Evolutionary conservation across 2,113 vertebrate genomes (phyloP), one percentile per base, ranked within the genome.

Genomic region (Acrocephalus kingi): DNA sequence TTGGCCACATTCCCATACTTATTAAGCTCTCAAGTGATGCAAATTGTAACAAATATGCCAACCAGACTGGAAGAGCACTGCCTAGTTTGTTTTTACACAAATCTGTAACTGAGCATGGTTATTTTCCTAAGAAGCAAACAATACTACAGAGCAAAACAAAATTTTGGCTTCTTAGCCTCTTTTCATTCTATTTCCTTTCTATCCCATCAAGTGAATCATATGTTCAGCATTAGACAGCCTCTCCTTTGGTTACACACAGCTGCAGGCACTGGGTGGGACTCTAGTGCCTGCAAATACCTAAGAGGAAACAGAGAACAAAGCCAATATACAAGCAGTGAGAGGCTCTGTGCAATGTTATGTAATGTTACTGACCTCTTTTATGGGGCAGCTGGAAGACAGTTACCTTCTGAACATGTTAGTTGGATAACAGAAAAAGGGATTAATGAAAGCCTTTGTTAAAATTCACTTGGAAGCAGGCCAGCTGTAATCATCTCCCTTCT

Each of bases 11-110:
- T 96, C 88, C 93, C 92, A 79, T n/a, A 93, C 73, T 89, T 89
- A 89, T 83, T 96, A 95, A 93, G 74, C 93, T 92, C 93, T 89
- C 72, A 89, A 94, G 84, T 94, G 71, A 96, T 95, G 93, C 84
- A 95, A 95, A 97, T 91, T 84, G 72, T 94, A 96, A 93, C 95
- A 95, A 93, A 92, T 86, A 91, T 56, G 90, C 93, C 92, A 96
- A 84, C 48, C 58, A 82, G 54, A 56, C 45, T 89, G 28, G 49
- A 92, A 90, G 88, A 86, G 82, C 7, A 1, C 39, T 94, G 84
- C 84, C 39, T 84, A 76, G 77, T 87, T 94, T 89, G 88, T 91
- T 90, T 96, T 93, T 59, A 94, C 63, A 79, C 63, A 87, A 79
- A 94, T 89, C 71, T 82, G 81, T 82, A 93, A 95, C 74, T 35